Evolutionary conservation across 2,888 invertebrate genomes (phyloP).

Genomic region (Asteroscopus sphinx): DNA sequence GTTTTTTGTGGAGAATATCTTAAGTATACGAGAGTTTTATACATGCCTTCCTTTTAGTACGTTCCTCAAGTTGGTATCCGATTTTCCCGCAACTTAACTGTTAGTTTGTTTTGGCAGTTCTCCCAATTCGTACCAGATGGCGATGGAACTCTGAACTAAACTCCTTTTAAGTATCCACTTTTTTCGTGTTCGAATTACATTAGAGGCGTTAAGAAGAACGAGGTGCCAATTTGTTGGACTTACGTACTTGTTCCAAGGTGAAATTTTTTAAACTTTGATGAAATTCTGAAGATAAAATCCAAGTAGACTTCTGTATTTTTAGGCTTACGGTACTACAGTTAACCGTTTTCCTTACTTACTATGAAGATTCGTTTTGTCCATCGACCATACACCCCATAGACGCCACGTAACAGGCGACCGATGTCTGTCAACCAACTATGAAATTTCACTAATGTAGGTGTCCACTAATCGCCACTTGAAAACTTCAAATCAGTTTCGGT

Average conservation of each 20-base stretch:
- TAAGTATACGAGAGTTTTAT: no score
- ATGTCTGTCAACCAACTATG: no score
- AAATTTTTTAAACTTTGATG: constrained; percentile 6
- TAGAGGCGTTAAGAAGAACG: constrained; percentile 39
- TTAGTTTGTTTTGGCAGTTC: constrained; percentile 76
- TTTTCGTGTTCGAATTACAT: constrained; percentile 54
- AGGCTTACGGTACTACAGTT: no score
- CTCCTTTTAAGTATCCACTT: constrained; percentile 64
- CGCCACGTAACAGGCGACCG: no score
- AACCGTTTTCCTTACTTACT: no score
- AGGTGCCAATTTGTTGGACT: constrained; percentile 38
- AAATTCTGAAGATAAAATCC: constrained; percentile 21
- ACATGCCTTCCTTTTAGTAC: constrained; percentile 13
- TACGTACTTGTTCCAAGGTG: constrained; percentile 29
- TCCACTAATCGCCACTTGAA: no score
- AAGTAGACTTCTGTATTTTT: neutral
- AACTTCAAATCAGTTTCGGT: no score
- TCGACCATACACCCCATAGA: no score
- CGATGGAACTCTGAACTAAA: constrained; percentile 69
- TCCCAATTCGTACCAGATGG: constrained; percentile 81
- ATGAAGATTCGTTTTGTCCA: no score
- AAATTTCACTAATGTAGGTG: no score
- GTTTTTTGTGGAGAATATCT: no score
- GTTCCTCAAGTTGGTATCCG: constrained; percentile 48
- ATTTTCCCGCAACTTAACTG: constrained; percentile 54